phyloP scores from a whole-genome alignment of 2,888 invertebrate genomes.

The Ptychoptera contaminata region DNA sequence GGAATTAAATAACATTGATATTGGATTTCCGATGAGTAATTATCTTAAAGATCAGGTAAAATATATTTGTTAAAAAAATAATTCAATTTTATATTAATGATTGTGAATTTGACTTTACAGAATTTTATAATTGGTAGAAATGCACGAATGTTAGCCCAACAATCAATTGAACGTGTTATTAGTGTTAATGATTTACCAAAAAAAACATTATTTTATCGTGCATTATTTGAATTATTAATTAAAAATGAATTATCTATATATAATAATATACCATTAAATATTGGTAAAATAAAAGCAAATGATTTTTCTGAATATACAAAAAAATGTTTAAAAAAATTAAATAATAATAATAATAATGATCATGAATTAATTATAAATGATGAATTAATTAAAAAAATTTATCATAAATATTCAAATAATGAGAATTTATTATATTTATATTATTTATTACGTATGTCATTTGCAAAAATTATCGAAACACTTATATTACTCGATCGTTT shows the following conservation, averaged over 20 bases:
- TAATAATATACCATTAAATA: slow-evolving; percentile 32
- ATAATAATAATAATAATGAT: slow-evolving; percentile 16
- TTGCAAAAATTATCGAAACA: slow-evolving; percentile 68
- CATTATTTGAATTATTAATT: slow-evolving; percentile 52
- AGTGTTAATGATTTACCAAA: slow-evolving; percentile 39
- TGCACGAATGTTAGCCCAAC: slow-evolving; percentile 73
- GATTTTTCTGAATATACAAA: slow-evolving; percentile 54
- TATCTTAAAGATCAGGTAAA: slow-evolving; percentile 33
- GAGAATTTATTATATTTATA: slow-evolving; percentile 51
- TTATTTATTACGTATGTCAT: slow-evolving; percentile 56
- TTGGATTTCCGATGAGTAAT: slow-evolving; percentile 53
- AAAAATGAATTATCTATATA: slow-evolving; percentile 27
- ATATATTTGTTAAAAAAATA: not conserved
- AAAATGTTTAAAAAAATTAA: slow-evolving; percentile 46
- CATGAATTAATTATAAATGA: slow-evolving; percentile 34
- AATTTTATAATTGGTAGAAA: slow-evolving; percentile 47
- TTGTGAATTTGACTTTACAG: slow-evolving; percentile 9
- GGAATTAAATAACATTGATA: slow-evolving; percentile 21
- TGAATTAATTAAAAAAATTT: slow-evolving; percentile 30
- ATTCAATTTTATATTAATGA: not conserved
- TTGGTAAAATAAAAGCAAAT: slow-evolving; percentile 44
- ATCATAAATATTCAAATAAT: slow-evolving; percentile 26
- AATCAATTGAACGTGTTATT: slow-evolving; percentile 58
- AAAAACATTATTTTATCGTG: slow-evolving; percentile 56
- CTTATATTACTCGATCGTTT: slow-evolving; percentile 69